Base-by-base conservation (phyloP, 2,888 invertebrate species). In the Cosmia pyralina region DNA sequence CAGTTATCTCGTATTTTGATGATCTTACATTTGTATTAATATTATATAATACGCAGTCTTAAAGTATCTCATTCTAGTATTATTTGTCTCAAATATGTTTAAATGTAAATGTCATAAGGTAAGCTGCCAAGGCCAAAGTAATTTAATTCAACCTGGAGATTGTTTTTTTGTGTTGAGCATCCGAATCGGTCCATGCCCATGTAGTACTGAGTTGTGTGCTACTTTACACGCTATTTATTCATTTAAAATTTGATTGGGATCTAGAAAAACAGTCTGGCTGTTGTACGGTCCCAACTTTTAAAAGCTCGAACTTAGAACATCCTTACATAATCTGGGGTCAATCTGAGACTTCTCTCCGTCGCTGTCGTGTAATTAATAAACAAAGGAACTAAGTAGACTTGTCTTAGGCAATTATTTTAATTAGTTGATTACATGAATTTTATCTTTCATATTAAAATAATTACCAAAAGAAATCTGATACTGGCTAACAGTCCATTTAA, bases 11-110 rank as follows among this genome's bases (percentile, higher is more conserved):
- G 15, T 48, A 58, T 69, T 57, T 64, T 8, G 59, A 60, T 80
- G 55, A 53, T 67, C 59, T 41, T 22, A 59, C n/a, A 83, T 79
- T 69, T 63, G 58, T 44, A 75, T 80, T 38, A 19, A 59, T 69
- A 55, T 46, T 38, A 58, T 34, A 62, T 44, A 48, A 17, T 44
- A 55, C 22, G 38, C 62, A 70, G 10, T 22, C 55, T 4, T 57
- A 44, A 79, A 59, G 41, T 67, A 59, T 48, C 28, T 48, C 38
- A 53, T 77, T 62, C 46, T 48, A 15, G 13, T 75, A 59, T 57
- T 64, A 46, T 66, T 38, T 44, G 53, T 41, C 52, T 68, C 38
- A 64, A 57, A 80, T 62, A 48, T 55, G 55, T 67, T 48, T 38
- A 46, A 52, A 66, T 60, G 13, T 28, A 66, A 60, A 38, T 69